Conservation (phyloP, 2,888 invertebrate species). For the Leucozona laternaria region DNA sequence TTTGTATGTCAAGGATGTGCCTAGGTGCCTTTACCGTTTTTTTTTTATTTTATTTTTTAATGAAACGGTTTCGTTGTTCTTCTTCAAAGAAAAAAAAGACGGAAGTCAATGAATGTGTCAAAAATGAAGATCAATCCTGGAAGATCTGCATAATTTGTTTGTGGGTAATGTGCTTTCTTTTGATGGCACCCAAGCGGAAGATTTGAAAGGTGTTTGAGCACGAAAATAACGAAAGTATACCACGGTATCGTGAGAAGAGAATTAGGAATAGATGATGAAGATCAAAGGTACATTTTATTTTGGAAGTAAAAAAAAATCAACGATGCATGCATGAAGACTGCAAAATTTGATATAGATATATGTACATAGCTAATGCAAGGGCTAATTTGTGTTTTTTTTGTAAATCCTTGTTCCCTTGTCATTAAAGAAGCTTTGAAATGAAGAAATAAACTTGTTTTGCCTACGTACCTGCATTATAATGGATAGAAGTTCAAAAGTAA, state of each 20-base stretch:
- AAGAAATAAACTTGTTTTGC: neutral
- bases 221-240: neutral
- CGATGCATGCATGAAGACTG: conserved; percentile 13
- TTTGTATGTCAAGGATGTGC: conserved; percentile 12
- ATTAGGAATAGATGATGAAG: neutral
- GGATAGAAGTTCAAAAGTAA: neutral
- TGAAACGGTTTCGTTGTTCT: neutral
- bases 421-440: neutral
- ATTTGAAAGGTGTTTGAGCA: conserved; percentile 1
- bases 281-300: neutral
- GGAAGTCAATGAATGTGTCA: conserved; percentile 46
- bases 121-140: conserved; percentile 10
- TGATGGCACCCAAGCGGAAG: conserved; percentile 16
- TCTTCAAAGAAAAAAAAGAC: conserved; percentile 6
- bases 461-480: too few species aligned
- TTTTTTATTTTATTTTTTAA: neutral
- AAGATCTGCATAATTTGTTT: conserved; percentile 15
- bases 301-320: neutral
- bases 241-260: conserved; percentile 26
- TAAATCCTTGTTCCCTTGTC: neutral
- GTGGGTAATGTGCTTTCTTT: neutral
- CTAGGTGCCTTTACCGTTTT: conserved; percentile 12
- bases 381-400: neutral
- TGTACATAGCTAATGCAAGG: neutral
- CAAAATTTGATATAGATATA: neutral